Evolutionary conservation across 2,888 invertebrate species (phyloP), one percentile per base, ranked within the genome.

Genomic region (Mythimna vitellina): DNA sequence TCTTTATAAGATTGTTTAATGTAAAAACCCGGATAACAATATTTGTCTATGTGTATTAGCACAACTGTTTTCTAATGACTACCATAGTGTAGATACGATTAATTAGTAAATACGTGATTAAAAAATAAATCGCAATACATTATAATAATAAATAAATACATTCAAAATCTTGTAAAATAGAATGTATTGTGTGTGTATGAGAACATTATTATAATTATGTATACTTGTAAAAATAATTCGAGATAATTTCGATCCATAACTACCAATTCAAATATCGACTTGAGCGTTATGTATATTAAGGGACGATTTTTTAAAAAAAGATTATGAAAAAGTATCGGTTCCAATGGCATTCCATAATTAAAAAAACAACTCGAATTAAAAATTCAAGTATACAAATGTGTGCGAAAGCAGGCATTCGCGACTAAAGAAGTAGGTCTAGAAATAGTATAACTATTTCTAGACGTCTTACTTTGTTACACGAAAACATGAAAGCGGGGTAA

Each of bases 21-120:
- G 42, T 61, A 20, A 60, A 51, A 67, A 81, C 51, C 65, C 38
- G 57, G 61, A 17, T 58, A 51, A 54, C 56, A 42, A 68, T 58
- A 54, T 68, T 42, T 64, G 35, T 73, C 57, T 82, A 82, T 12
- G 22, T 61, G 62, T 68, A 65, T 56, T 72, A 78, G 61, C 57
- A 70, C 78, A 69, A 69, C 54, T 76, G 63, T 56, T 65, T 54
- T 68, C 35, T 57, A 65, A 22, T 66, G 62, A 65, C 71, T 54
- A 72, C 65, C 22, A 32, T 70, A 65, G 62, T 60, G 58, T 70
- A 68, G 42, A 61, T 64, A 63, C 58, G 35, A 64, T 17, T 35
- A 60, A 56, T 57, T 38, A 68, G 6, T 51, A 63, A 65, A 29
- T 49, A 60, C 10, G 7, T 62, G 14, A 46, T 63, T 46, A 51